Base-by-base conservation (phyloP, 1,140 invertebrate species). In the Idris sp. region DNA sequence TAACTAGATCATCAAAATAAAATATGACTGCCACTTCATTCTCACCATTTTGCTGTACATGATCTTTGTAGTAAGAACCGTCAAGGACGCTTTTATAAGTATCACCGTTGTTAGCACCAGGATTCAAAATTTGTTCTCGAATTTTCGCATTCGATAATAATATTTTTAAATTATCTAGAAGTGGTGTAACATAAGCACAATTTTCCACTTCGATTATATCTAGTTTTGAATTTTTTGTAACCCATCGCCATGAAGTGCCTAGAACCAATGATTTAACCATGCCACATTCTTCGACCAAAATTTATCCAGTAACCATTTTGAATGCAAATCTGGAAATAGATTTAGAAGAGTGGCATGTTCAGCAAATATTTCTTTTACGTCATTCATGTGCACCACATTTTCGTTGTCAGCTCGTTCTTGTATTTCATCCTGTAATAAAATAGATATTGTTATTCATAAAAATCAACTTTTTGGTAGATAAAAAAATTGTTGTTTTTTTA, bases 1-100 rank as follows among this genome's bases (percentile, higher is more conserved):
- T 10, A 13, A 48, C 43, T 18, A 46, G 26, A 36, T 59, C 40
- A 13, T 59, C 56, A 13, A 28, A 59, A 19, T 59, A 59, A n/a
- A 59, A 48, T 35, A 59, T 16, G 2, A 59, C 48, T 6, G 41
- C 56, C 9, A 59, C 5, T 11, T 30, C 26, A 8, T 46, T 48
- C 11, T 59, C 41, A 9, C 19, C 6, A n/a, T 18, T 59, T 30
- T 2, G 1, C 19, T 8, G 0, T 2, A 59, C 46, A 16, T 46
- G 40, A 10, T 46, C 10, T 48, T 38, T 59, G 13, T 18, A 59
- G 18, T 48, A 49, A 10, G 33, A 48, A 30, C 56, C 56, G n/a
- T 61, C 56, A 6, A 61, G 49, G 19, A 48, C 43, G 0, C 19
- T 30, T 38, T n/a, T 61, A 10, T 40, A 61, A 18, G 49, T 9